Percentiles rank a stretch among this genome's conserved stretches.
Evolutionary conservation across 2,888 invertebrate genomes (phyloP).

Genomic region (Megalurothrips usitatus): DNA sequence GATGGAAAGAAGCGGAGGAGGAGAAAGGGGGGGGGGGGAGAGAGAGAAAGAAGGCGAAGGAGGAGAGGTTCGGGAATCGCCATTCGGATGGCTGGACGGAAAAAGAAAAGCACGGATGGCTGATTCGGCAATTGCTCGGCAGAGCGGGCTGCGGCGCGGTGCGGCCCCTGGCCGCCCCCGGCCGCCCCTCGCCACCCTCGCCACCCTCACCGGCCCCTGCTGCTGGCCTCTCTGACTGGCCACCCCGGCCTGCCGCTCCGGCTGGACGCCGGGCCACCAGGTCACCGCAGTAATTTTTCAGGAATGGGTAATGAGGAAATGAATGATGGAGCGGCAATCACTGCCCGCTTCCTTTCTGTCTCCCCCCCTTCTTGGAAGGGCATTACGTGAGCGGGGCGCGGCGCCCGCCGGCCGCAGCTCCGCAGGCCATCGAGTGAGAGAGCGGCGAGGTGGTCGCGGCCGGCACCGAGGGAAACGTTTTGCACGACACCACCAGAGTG

Average conservation of each 20-base stretch:
- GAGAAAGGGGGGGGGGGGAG: not conserved
- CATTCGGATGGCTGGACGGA: not conserved
- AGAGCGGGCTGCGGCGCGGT: no score
- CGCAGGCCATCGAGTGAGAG: no score
- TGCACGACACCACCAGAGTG: no score
- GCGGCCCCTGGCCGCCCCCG: not conserved
- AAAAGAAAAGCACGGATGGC: not conserved
- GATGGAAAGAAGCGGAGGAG: not conserved
- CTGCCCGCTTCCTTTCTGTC: not conserved
- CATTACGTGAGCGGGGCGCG: not conserved
- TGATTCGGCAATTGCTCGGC: not conserved
- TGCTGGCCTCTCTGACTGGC: not conserved
- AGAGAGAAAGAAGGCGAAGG: not conserved
- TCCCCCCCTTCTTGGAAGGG: not conserved
- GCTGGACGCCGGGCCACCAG: not conserved
- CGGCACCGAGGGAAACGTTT: no score
- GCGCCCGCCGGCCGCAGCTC: no score
- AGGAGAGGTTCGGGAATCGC: not conserved
- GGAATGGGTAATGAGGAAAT: constrained; percentile 12
- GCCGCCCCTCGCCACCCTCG: not conserved
- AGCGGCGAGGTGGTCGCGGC: no score
- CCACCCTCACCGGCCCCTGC: not conserved
- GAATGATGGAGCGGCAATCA: constrained; percentile 25
- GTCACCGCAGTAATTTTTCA: constrained; percentile 21
- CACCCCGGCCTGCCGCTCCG: not conserved